Base-by-base conservation (phyloP, 2,797 vertebrate species). In the Thripadectes ignobilis region DNA sequence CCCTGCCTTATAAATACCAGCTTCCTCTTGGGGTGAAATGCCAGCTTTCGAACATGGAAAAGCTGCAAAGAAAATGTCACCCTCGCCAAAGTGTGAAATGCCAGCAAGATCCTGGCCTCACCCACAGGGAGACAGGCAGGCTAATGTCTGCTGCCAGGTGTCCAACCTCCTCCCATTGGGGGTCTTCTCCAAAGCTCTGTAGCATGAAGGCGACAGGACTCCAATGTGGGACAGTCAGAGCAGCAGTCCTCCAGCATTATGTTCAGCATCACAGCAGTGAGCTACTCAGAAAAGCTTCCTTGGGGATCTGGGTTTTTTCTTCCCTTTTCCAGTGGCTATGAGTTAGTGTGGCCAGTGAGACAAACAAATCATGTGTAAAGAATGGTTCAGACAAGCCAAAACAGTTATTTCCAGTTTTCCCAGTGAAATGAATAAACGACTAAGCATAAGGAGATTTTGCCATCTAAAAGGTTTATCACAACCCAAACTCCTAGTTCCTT, bases 1-100 rank as follows among this genome's bases (percentile, higher is more conserved):
- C 91, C 92, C 81, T 92, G 73, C 91, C 92, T 96, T 79, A 89
- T 91, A 97, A 97, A 97, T 97, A 94, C 93, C 96, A 96, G 76
- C 74, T 85, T 97, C 91, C 92, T 96, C 95, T 81, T 49, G 88
- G 96, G 96, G 95, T 95, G 93, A 96, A 96, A 97, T 94, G 95
- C 95, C 96, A 95, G 58, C 76, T 94, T 92, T 67, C 23, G 5
- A 94, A 96, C 8, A 46, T 52, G 66, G 77, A 94, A 96, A 95
- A 55, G 84, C 91, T 15, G n/a, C 68, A 46, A 85, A 95, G 92
- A 92, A 97, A 97, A 97, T 96, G 96, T 97, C 97, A 96, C 93
- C 89, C 61, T 94, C 32, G 43, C 92, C 85, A 72, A 95, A 88
- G 96, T 97, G 93, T 82, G 94, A 97, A 97, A 95, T 95, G 92